These are phyloP conservation scores for Maconellicoccus hirsutus DNA, from an alignment of 1,140 invertebrate genomes.

Conservation along the genomic window DNA sequence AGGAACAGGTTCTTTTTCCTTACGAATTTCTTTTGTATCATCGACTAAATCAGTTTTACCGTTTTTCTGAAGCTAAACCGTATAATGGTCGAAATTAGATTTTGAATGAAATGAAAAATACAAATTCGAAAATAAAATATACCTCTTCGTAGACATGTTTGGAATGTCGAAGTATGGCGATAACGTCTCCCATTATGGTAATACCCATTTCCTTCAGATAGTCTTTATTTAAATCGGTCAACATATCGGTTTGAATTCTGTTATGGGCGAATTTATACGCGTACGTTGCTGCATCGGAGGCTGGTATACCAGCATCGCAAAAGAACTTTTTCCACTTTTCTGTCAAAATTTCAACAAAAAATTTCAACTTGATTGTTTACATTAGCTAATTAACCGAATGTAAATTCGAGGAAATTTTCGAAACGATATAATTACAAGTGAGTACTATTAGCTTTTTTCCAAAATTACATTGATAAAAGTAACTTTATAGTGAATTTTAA, in stretches of 20 bases:
- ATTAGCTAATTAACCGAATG: too few relatives aligned
- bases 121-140: not conserved
- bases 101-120: not conserved
- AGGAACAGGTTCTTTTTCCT: not conserved
- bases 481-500: not conserved
- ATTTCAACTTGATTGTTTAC: too few relatives aligned
- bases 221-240: conserved; percentile 68
- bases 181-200: conserved; percentile 66
- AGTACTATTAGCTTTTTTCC: too few relatives aligned
- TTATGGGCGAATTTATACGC: conserved; percentile 72
- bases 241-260: conserved; percentile 65
- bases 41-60: not conserved
- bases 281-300: conserved; percentile 59
- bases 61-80: conserved; percentile 13
- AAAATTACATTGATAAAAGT: too few relatives aligned
- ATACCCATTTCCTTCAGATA: conserved; percentile 74
- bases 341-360: conserved; percentile 29
- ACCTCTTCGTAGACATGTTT: conserved; percentile 55
- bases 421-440: too few relatives aligned
- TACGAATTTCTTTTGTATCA: not conserved
- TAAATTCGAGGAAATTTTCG: too few relatives aligned
- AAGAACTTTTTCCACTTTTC: conserved; percentile 66
- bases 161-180: conserved; percentile 69
- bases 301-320: conserved; percentile 59
- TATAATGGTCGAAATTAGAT: not conserved